Evolutionary conservation across 2,113 vertebrate species (phyloP).

Genomic region (Patagioenas fasciata): DNA sequence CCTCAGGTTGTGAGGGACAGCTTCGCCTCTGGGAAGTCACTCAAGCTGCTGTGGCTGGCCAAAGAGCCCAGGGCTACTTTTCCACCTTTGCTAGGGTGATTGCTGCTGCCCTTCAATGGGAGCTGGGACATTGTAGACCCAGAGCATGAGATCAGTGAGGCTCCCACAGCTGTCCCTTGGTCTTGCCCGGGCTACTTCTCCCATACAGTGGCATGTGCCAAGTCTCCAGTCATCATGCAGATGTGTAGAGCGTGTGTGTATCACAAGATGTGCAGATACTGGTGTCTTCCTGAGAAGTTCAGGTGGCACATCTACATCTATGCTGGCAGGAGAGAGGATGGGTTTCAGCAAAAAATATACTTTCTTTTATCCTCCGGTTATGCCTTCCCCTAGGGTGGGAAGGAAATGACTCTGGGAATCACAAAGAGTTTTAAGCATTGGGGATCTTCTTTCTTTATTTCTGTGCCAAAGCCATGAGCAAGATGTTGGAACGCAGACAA

Average conservation of each 20-base stretch:
- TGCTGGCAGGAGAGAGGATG: neutral
- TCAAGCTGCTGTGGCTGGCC: neutral
- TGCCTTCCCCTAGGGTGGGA: slow-evolving; percentile 7
- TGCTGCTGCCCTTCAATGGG: neutral
- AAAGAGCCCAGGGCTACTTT: neutral
- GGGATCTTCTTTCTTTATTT: slow-evolving; percentile 55
- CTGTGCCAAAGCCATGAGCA: slow-evolving; percentile 52
- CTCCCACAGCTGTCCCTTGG: neutral
- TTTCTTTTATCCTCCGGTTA: neutral
- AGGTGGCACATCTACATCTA: neutral
- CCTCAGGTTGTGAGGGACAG: neutral
- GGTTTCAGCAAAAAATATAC: neutral
- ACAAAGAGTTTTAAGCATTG: slow-evolving; percentile 19
- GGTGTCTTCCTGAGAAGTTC: neutral
- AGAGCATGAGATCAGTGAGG: neutral
- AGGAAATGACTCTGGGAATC: slow-evolving; percentile 50
- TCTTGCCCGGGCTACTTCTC: neutral
- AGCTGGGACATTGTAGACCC: neutral
- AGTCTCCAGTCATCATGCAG: neutral
- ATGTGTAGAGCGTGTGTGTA: neutral
- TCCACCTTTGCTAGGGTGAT: neutral
- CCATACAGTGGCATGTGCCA: neutral
- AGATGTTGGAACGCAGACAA: slow-evolving; percentile 36
- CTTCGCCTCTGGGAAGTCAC: neutral
- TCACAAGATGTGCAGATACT: neutral